Conservation (phyloP, 2,888 invertebrate genomes). For the Polydesmus complanatus region DNA sequence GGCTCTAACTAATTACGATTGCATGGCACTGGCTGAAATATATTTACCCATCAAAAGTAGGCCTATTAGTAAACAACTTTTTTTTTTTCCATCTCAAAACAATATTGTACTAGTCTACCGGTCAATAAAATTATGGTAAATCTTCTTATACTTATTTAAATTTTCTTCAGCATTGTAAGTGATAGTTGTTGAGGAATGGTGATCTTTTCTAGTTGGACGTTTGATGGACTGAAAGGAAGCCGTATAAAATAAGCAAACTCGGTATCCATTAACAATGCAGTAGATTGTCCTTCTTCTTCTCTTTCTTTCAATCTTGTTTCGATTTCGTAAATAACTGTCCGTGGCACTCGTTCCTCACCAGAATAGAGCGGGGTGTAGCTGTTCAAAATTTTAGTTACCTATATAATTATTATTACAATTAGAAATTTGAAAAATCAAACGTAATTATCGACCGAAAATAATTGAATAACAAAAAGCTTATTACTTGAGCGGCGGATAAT, state of each 20-base stretch:
- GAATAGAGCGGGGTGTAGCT: slow-evolving; percentile 77
- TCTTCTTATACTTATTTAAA: slow-evolving; percentile 18
- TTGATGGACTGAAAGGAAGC: slow-evolving; percentile 74
- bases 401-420: slow-evolving; percentile 20
- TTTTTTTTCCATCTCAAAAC: neutral
- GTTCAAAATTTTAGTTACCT: slow-evolving; percentile 55
- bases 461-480: no score
- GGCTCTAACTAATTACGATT: no score
- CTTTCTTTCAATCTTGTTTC: slow-evolving; percentile 55
- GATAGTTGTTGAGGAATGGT: slow-evolving; percentile 55
- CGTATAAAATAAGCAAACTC: slow-evolving; percentile 68
- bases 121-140: neutral
- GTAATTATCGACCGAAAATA: no score
- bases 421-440: slow-evolving; percentile 6
- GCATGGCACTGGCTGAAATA: no score
- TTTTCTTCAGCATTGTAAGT: slow-evolving; percentile 24
- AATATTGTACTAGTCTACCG: neutral
- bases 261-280: slow-evolving; percentile 60
- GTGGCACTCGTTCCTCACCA: slow-evolving; percentile 67
- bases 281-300: slow-evolving; percentile 31
- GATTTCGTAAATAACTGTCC: slow-evolving; percentile 67
- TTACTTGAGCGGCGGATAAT: slow-evolving; percentile 68
- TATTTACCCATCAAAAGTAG: no score
- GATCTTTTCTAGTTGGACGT: slow-evolving; percentile 73
- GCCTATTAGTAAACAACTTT: neutral